A percentile compares a stretch with the other conserved stretches of the same genome.
Evolutionary conservation across 2,113 vertebrate genomes (phyloP).

Genomic region (Acanthisitta chloris): DNA sequence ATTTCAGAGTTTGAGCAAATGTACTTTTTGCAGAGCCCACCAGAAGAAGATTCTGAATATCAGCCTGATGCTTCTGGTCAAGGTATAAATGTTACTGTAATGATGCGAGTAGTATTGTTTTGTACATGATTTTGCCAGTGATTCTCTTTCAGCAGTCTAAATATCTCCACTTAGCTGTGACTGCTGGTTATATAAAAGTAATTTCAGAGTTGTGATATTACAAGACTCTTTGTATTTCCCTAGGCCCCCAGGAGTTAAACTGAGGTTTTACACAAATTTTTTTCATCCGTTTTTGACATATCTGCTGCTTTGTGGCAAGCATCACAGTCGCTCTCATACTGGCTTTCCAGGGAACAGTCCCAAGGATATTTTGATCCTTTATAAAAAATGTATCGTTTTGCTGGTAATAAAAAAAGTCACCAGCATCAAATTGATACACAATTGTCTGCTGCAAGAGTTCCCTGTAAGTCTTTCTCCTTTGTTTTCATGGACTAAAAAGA

Average conservation of each 20-base stretch:
- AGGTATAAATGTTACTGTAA: conserved; percentile 65
- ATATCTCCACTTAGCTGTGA: not conserved
- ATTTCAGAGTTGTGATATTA: not conserved
- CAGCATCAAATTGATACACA: not conserved
- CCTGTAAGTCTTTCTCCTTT: not conserved
- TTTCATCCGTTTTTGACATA: not conserved
- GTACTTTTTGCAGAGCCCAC: conserved; percentile 80
- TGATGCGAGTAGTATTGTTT: not conserved
- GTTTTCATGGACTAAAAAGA: not conserved
- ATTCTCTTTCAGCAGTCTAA: not conserved
- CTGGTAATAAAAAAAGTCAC: not conserved
- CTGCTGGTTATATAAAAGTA: not conserved
- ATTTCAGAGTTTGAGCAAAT: conserved; percentile 73
- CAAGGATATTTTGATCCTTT: not conserved
- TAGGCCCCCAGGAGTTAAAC: not conserved
- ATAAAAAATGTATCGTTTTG: not conserved
- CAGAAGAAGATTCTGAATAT: conserved; percentile 78
- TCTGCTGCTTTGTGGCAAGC: not conserved
- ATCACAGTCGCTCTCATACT: not conserved
- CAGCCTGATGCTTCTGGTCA: conserved; percentile 72
- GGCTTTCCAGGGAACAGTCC: not conserved
- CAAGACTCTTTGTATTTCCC: not conserved
- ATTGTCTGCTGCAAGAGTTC: not conserved
- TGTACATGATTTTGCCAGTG: not conserved
- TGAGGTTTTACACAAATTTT: not conserved